Evolutionary conservation across 2,797 vertebrate genomes (phyloP), one percentile per base, ranked within the genome.

Genomic region (Myotis myotis): DNA sequence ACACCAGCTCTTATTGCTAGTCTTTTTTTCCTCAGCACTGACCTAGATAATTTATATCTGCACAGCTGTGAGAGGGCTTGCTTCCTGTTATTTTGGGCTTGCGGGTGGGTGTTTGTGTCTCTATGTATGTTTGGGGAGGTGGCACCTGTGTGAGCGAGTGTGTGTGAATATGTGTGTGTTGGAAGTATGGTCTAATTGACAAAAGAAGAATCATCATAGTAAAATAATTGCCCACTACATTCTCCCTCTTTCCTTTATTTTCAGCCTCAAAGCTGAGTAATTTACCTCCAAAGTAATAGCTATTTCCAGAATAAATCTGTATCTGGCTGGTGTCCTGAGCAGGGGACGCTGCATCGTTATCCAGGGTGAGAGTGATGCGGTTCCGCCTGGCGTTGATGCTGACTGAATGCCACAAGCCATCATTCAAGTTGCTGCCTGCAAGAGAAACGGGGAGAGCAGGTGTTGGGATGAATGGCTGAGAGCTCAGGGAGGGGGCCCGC

Each of bases 341-440:
- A 0, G 98, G 98, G 8, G 98, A 98, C 3, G 99, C 96, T 2
- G 98, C 98, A 0, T 99, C 98, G 0, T 98, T 98, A 91, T 99
- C 99, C 97, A 99, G 96, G 0, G 98, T 98, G 97, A 99, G 93
- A 28, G 98, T 98, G 95, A 99, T 98, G 83, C 99, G 99, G 28
- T 99, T 98, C 79, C 98, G 98, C 91, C 99, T 98, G 47, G 98
- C 98, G 10, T 98, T 98, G 91, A 99, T 98, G 91, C 97, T 98
- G 89, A 99, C 98, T 0, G 99, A 98, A 97, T 99, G 99, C 99
- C 99, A 99, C 88, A 99, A 98, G 13, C 99, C 99, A 2, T 99
- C 99, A 0, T 98, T 99, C 93, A 99, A 98, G 89, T 93, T 97
- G 91, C 98, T 98, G 91, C 99, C 99, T 99, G 94, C 86, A 96